Evolutionary conservation across 2,797 vertebrate genomes (phyloP).

Genomic region (Acanthopagrus latus): DNA sequence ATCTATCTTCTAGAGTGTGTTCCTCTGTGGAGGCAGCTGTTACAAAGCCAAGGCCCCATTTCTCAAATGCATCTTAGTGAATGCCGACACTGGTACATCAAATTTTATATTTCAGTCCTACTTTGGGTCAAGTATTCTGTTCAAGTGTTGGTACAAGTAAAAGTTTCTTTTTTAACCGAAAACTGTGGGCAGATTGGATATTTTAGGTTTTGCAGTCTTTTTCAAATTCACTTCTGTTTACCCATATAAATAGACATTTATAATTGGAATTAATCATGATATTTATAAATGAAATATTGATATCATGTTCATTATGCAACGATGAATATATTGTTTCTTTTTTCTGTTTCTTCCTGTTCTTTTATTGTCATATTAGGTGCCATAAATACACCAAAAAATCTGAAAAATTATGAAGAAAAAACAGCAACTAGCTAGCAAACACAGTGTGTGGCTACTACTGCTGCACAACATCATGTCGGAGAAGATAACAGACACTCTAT

Average conservation of each 20-base stretch:
- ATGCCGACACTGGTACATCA: slow-evolving; percentile 52
- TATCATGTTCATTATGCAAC: too few species aligned
- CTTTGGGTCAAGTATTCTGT: slow-evolving; percentile 9
- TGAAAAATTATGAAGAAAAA: too few species aligned
- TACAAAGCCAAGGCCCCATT: slow-evolving; percentile 56
- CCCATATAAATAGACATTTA: background rate
- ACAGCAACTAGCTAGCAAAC: too few species aligned
- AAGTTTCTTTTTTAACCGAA: slow-evolving; percentile 14
- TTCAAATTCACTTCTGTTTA: slow-evolving; percentile 1
- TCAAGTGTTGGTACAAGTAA: slow-evolving; percentile 39
- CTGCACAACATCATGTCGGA: too few species aligned
- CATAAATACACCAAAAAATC: too few species aligned
- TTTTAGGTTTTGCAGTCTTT: slow-evolving; percentile 16
- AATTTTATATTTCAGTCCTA: slow-evolving; percentile 25
- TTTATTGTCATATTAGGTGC: too few species aligned
- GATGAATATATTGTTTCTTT: too few species aligned
- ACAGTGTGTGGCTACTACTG: too few species aligned
- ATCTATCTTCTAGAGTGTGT: slow-evolving; percentile 6
- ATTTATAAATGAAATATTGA: too few species aligned
- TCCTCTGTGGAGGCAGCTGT: slow-evolving; percentile 48
- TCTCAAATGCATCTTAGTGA: slow-evolving; percentile 66
- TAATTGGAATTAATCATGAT: background rate
- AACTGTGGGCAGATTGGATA: slow-evolving; percentile 27
- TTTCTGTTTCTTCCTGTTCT: too few species aligned
- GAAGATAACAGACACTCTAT: too few species aligned